Evolutionary conservation across 2,113 vertebrate genomes (phyloP).

Genomic region (Daubentonia madagascariensis): DNA sequence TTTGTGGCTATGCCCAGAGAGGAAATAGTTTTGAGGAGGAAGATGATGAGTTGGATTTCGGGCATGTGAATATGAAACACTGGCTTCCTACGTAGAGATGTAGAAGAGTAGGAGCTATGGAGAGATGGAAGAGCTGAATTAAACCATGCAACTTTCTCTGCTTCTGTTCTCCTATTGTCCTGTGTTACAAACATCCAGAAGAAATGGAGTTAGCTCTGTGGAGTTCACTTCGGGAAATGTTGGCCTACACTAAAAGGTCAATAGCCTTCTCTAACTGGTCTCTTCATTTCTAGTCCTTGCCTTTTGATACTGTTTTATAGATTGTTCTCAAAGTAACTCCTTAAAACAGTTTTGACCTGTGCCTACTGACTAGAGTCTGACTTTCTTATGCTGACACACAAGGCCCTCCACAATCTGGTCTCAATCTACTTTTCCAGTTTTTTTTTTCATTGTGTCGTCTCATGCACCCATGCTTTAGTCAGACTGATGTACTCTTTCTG

Average conservation of each 20-base stretch:
- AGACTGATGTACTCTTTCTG: background rate
- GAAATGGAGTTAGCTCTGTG: background rate
- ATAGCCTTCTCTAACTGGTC: background rate
- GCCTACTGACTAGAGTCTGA: background rate
- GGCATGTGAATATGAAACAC: background rate
- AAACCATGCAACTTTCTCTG: background rate
- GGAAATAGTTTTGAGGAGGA: background rate
- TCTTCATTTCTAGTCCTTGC: background rate
- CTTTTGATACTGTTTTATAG: constrained; percentile 8
- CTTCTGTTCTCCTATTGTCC: background rate
- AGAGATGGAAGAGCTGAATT: background rate
- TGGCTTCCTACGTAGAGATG: background rate
- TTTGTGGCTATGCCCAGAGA: background rate
- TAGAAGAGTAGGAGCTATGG: background rate
- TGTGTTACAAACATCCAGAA: background rate
- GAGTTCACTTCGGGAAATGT: background rate
- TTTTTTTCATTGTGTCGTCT: background rate
- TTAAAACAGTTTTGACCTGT: background rate
- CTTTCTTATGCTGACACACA: background rate
- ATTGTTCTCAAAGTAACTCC: background rate
- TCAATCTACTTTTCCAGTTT: background rate
- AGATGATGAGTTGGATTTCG: background rate
- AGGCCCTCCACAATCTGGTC: background rate
- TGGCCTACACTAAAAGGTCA: background rate
- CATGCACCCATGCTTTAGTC: background rate